Evolutionary conservation across 2,888 invertebrate genomes (phyloP).

Genomic region (Lamproptera curius): DNA sequence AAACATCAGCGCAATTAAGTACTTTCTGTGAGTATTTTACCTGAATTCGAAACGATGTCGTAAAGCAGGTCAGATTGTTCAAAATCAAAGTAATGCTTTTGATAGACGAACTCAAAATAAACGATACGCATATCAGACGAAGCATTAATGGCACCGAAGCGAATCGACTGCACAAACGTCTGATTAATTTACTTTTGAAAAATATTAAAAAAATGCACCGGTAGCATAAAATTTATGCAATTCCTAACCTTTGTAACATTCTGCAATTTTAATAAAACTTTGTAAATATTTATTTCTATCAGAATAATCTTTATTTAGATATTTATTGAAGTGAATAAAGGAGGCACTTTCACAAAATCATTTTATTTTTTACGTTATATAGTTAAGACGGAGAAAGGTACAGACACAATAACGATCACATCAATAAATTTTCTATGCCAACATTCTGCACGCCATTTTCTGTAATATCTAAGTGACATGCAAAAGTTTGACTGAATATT

Average conservation of each 20-base stretch:
- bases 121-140: constrained; percentile 22
- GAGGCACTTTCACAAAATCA: not conserved
- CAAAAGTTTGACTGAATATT: constrained; percentile 1
- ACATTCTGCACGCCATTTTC: not conserved
- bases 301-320: too few relatives aligned
- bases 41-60: constrained; percentile 40
- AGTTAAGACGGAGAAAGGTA: constrained; percentile 4
- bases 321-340: too few relatives aligned
- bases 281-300: too few relatives aligned
- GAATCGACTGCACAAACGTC: constrained; percentile 32
- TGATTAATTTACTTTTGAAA: constrained; percentile 29
- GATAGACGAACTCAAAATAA: constrained; percentile 34
- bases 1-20: constrained; percentile 27
- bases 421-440: constrained; percentile 1
- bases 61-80: constrained; percentile 36
- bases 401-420: not conserved
- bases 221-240: too few relatives aligned
- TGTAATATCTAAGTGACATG: not conserved
- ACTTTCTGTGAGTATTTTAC: constrained; percentile 38
- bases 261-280: too few relatives aligned
- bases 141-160: constrained; percentile 19
- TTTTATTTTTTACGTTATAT: constrained; percentile 5
- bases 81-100: constrained; percentile 40
- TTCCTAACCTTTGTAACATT: too few relatives aligned
- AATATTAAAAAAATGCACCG: constrained; percentile 12